Evolutionary conservation across 64 coral and sea anemone genomes (phyloP).

Genomic region (Astreopora myriophthalma): DNA sequence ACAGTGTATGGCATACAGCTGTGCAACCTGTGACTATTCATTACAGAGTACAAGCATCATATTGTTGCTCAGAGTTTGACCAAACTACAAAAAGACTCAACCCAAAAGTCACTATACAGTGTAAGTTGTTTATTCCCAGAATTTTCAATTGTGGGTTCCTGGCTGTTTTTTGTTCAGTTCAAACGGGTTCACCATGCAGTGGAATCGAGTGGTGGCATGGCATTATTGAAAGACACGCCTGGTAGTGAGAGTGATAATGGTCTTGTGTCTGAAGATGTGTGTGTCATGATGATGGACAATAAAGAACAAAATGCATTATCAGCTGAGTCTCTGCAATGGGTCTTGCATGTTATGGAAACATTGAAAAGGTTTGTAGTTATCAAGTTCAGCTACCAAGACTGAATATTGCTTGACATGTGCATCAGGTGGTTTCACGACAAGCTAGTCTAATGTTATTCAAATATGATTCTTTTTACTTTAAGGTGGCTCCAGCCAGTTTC

Average conservation of each 20-base stretch:
- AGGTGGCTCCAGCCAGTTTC: too few species aligned
- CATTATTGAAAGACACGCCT: conserved; percentile 34
- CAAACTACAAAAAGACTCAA: too few species aligned
- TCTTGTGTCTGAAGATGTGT: conserved; percentile 49
- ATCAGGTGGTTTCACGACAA: too few species aligned
- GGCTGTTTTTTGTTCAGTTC: conserved; percentile 22
- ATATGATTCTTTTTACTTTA: too few species aligned
- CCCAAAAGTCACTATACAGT: too few species aligned
- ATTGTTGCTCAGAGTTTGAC: too few species aligned
- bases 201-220: conserved; percentile 38
- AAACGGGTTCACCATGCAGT: conserved; percentile 63
- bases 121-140: too few species aligned
- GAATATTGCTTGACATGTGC: not conserved
- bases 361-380: conserved; percentile 72
- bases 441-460: too few species aligned
- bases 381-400: not conserved
- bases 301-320: conserved; percentile 75
- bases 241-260: conserved; percentile 12
- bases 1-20: too few species aligned
- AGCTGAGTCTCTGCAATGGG: conserved; percentile 69
- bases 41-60: too few species aligned
- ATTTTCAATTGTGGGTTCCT: not conserved
- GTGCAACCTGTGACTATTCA: too few species aligned
- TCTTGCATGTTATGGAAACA: conserved; percentile 72
- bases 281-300: conserved; percentile 89